Conservation (phyloP, 2,113 vertebrate genomes). For the Anoplopoma fimbria region DNA sequence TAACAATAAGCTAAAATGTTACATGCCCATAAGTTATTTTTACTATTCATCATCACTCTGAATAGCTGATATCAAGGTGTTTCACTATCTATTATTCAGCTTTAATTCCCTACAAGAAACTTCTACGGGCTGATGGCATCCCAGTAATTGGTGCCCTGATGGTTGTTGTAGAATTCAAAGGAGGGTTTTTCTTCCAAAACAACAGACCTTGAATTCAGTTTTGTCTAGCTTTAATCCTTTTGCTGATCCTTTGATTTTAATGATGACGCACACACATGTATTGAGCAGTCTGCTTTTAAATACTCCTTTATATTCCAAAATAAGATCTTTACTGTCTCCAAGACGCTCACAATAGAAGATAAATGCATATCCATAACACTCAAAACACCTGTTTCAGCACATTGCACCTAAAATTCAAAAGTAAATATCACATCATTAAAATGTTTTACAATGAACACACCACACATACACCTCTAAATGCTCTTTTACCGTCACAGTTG, state of each 20-base stretch:
- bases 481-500: neutral
- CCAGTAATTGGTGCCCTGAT: constrained; percentile 3
- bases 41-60: neutral
- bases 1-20: neutral
- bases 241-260: constrained; percentile 1
- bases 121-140: neutral
- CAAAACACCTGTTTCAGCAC: neutral
- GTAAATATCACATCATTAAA: neutral
- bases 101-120: neutral
- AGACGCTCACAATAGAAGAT: neutral
- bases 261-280: neutral
- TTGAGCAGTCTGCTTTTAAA: neutral
- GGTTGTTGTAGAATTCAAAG: neutral
- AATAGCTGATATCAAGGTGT: neutral
- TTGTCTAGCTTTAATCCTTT: neutral
- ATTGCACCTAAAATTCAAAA: neutral
- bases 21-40: too few species aligned
- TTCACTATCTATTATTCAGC: neutral
- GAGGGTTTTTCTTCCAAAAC: neutral
- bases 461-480: neutral
- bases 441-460: neutral
- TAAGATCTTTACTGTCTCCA: neutral
- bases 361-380: neutral
- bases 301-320: neutral
- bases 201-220: neutral